phyloP scores from a whole-genome alignment of 2,888 invertebrate genomes.

The Melinaea menophilus region DNA sequence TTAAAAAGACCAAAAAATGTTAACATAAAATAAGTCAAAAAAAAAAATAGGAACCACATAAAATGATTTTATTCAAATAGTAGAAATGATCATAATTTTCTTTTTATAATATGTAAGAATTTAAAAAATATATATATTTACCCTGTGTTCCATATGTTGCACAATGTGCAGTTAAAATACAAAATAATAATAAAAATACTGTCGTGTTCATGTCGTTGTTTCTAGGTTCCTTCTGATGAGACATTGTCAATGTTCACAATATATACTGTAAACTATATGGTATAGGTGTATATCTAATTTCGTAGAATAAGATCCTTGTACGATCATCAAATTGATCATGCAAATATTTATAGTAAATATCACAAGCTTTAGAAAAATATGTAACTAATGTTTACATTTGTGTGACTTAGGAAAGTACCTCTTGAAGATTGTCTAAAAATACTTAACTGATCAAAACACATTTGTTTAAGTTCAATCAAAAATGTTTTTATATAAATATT shows the following conservation, averaged over 20 bases:
- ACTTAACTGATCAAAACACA: neutral
- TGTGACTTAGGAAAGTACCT: no score
- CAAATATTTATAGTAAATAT: constrained; percentile 40
- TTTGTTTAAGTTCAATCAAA: no score
- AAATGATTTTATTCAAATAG: no score
- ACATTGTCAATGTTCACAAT: constrained; percentile 35
- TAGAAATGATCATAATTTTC: no score
- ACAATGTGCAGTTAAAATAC: constrained; percentile 39
- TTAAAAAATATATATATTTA: no score
- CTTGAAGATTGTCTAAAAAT: neutral
- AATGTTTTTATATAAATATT: no score
- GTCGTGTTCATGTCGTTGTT: constrained; percentile 41
- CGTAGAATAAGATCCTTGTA: constrained; percentile 50
- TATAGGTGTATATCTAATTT: constrained; percentile 39
- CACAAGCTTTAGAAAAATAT: constrained; percentile 11
- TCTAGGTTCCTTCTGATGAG: constrained; percentile 41
- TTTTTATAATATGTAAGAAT: no score
- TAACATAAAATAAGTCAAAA: neutral
- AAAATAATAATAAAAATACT: constrained; percentile 38
- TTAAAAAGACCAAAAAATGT: constrained; percentile 32
- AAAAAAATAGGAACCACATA: neutral
- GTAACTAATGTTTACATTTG: constrained; percentile 10
- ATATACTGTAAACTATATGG: constrained; percentile 46
- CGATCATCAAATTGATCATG: constrained; percentile 42
- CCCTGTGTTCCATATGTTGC: constrained; percentile 36